Base-by-base conservation (phyloP, 1,140 invertebrate species). In the Conus ventricosus region DNA sequence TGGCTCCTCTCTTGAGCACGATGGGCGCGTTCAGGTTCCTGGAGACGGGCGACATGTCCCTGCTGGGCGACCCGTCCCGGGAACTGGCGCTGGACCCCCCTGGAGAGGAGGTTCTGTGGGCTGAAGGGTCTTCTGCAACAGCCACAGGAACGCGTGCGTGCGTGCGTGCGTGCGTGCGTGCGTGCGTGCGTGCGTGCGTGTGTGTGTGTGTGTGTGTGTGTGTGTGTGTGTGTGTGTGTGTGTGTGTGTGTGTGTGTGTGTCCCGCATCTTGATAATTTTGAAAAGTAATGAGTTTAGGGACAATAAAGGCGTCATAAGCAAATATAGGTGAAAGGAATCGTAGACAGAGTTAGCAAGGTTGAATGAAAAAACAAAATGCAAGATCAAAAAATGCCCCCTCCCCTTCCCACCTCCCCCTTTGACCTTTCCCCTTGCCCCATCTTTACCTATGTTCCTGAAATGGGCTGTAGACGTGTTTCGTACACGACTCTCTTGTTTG, bases 51-150 rank as follows among this genome's bases (percentile, higher is more conserved):
- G 98, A 98, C 23, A 98, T 96, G 93, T 99, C 98, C 25, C 95
- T 90, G 6, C 98, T 96, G 0, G 98, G 39, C 3, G 98, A 99
- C 0, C 98, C 98, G 94, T 99, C 98, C 25, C 99, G 96, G 15
- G 98, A 99, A 90, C 98, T 98, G 5, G 98, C 98, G 91, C 98
- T 99, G 0, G 98, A 99, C 15, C 98, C 98, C 25, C 98, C 98
- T 55, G 97, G 97, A 55, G 97, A 97, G 91, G 96, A 96, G 84
- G 97, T 96, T 23, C 96, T 95, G 90, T 96, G 96, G 25, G 95
- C 90, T 11, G 95, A 94, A 76, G 96, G 95, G 89, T 97, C 97
- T 93, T 97, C 97, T 97, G 91, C 85, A 96, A 96, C 55, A 90
- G 25, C 20, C 4, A 10, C 71, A n/a, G 20, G n/a, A 63, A 63